Evolutionary conservation across 2,888 invertebrate species (phyloP).

Genomic region (Aphelenchoides bicaudatus): DNA sequence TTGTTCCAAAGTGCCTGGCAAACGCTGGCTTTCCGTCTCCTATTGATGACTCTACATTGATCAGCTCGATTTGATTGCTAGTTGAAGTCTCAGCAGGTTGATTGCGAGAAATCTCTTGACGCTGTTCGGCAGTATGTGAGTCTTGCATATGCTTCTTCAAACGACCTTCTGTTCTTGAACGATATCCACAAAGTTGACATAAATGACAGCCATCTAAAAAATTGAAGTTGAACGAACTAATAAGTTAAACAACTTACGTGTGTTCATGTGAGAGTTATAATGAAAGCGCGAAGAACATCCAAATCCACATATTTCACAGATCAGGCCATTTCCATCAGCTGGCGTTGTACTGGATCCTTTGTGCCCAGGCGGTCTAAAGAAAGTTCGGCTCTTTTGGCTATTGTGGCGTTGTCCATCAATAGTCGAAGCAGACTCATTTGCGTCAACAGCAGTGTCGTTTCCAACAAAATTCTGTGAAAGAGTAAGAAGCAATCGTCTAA

Average conservation of each 20-base stretch:
- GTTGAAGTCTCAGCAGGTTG: slow-evolving; percentile 16
- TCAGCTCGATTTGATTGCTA: slow-evolving; percentile 17
- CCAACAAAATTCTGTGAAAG: slow-evolving; percentile 32
- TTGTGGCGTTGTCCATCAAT: slow-evolving; percentile 15
- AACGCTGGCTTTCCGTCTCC: neutral
- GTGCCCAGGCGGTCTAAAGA: slow-evolving; percentile 48
- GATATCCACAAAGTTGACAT: slow-evolving; percentile 66
- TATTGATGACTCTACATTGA: slow-evolving; percentile 7
- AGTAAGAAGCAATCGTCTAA: slow-evolving; percentile 30
- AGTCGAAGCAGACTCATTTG: neutral
- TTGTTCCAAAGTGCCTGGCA: slow-evolving; percentile 46
- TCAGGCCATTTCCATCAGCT: slow-evolving; percentile 26
- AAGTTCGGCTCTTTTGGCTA: slow-evolving; percentile 29
- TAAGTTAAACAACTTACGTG: no score
- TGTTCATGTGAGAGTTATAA: slow-evolving; percentile 67
- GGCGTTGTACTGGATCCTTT: slow-evolving; percentile 31
- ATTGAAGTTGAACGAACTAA: no score
- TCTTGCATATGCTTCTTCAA: slow-evolving; percentile 66
- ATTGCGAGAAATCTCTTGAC: slow-evolving; percentile 13
- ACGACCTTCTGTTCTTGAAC: slow-evolving; percentile 65
- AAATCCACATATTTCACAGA: slow-evolving; percentile 33
- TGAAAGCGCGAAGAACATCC: slow-evolving; percentile 59
- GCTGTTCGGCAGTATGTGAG: slow-evolving; percentile 63
- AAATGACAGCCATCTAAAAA: slow-evolving; percentile 66
- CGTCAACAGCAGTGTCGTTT: neutral